Percentiles rank a stretch among this genome's conserved stretches.
Evolutionary conservation across 2,797 vertebrate species (phyloP).

Genomic region (Emydoidea blandingii): DNA sequence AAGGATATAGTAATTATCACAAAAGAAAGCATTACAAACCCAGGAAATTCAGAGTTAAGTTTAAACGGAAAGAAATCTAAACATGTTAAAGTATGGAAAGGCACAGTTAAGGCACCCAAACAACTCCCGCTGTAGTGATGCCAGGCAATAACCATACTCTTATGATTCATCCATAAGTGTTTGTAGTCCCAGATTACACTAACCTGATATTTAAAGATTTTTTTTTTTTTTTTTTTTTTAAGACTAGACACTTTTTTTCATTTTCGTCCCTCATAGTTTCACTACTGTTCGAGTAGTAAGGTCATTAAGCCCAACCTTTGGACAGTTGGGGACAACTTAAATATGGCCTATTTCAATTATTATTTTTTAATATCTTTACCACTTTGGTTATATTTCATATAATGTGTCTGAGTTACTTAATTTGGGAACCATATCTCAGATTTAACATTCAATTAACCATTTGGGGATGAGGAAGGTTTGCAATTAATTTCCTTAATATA

Average conservation of each 20-base stretch:
- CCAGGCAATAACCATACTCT: neutral
- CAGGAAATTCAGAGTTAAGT: neutral
- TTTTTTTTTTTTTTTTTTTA: neutral
- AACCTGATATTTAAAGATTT: neutral
- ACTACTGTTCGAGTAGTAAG: neutral
- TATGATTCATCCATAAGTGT: neutral
- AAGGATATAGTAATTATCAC: fast-evolving
- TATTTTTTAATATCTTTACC: neutral
- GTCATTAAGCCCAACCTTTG: neutral
- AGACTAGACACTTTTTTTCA: neutral
- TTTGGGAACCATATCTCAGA: neutral
- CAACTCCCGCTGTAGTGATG: neutral
- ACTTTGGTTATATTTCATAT: neutral
- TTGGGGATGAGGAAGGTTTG: neutral
- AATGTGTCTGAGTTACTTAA: neutral
- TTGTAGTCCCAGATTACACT: neutral
- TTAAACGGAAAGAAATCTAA: neutral
- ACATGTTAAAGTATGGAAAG: neutral
- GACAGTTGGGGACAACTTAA: neutral
- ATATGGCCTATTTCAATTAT: neutral
- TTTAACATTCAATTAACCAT: neutral
- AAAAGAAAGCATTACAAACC: neutral
- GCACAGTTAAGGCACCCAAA: neutral
- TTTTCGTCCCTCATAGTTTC: neutral
- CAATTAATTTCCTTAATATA: neutral